Conservation (phyloP, 1,140 invertebrate species). For the Octopus bimaculoides region DNA sequence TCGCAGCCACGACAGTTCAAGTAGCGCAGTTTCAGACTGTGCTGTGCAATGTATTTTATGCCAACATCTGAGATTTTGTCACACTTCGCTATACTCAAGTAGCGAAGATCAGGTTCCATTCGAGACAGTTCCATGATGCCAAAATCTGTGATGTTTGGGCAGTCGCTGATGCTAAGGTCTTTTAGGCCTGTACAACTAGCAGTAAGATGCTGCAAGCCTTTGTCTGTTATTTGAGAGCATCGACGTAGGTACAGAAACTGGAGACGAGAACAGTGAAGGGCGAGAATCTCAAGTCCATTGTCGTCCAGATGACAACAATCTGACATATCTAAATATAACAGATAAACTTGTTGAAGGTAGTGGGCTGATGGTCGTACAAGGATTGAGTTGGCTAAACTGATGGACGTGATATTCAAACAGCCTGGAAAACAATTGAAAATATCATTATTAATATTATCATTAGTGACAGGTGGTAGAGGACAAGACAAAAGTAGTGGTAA, state of each 20-base stretch:
- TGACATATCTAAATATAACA: conserved; percentile 65
- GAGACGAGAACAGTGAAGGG: conserved; percentile 81
- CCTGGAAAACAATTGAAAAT: conserved; percentile 56
- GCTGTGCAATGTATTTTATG: conserved; percentile 80
- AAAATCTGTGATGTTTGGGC: conserved; percentile 83
- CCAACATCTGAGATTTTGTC: conserved; percentile 87
- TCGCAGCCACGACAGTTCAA: conserved; percentile 88
- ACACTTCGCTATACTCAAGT: conserved; percentile 89
- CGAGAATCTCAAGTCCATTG: conserved; percentile 75
- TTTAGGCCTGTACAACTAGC: conserved; percentile 79
- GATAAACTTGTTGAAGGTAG: conserved; percentile 52
- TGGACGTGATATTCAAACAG: conserved; percentile 69
- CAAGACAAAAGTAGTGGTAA: too few relatives aligned
- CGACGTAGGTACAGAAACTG: conserved; percentile 83
- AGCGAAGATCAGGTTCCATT: conserved; percentile 76
- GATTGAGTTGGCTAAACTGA: conserved; percentile 66
- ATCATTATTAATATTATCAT: too few relatives aligned
- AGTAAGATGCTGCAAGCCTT: conserved; percentile 66
- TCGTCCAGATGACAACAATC: conserved; percentile 83
- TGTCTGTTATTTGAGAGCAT: conserved; percentile 64
- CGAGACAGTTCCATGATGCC: conserved; percentile 86
- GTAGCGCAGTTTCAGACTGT: conserved; percentile 86
- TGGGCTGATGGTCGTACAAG: conserved; percentile 60
- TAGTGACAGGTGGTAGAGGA: too few relatives aligned
- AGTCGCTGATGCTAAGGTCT: conserved; percentile 88